Evolutionary conservation across 2,797 vertebrate species (phyloP).

Genomic region (Sebastiscus tertius): DNA sequence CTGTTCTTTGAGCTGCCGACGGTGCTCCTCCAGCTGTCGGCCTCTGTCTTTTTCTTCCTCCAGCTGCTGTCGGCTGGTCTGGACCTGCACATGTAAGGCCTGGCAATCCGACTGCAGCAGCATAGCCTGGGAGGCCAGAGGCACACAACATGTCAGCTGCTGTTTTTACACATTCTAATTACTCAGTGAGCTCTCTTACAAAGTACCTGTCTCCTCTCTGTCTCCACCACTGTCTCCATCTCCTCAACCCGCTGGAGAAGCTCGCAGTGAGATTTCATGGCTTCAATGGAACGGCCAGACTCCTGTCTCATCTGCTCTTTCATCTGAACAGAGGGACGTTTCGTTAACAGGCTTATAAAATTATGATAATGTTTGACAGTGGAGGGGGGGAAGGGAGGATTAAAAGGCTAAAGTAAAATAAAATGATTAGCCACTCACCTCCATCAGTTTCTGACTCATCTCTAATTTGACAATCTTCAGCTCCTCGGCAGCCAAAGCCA

Average conservation of each 20-base stretch:
- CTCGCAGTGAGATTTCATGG: background rate
- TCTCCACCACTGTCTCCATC: conserved; percentile 3
- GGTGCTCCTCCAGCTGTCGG: background rate
- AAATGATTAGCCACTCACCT: background rate
- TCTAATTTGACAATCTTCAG: conserved; percentile 12
- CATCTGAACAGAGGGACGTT: background rate
- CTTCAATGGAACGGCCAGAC: background rate
- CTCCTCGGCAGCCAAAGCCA: conserved; percentile 12
- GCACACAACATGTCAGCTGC: background rate
- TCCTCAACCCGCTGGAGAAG: background rate
- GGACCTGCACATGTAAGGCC: background rate
- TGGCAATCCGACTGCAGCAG: background rate
- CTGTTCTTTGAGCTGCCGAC: conserved; percentile 4
- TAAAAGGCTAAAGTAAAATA: no score
- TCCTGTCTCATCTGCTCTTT: conserved; percentile 10
- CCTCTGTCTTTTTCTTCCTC: background rate
- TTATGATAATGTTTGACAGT: no score
- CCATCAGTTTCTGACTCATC: conserved; percentile 13
- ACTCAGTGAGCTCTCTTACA: background rate
- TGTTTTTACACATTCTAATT: background rate
- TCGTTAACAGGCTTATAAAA: background rate
- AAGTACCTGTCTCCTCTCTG: conserved; percentile 13
- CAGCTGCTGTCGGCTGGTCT: background rate
- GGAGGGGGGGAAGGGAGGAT: no score
- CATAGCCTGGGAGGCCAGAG: conserved; percentile 11